These are phyloP conservation scores for Paraplagusia blochii DNA, from an alignment of 2,113 vertebrate genomes.

Conservation along the genomic window DNA sequence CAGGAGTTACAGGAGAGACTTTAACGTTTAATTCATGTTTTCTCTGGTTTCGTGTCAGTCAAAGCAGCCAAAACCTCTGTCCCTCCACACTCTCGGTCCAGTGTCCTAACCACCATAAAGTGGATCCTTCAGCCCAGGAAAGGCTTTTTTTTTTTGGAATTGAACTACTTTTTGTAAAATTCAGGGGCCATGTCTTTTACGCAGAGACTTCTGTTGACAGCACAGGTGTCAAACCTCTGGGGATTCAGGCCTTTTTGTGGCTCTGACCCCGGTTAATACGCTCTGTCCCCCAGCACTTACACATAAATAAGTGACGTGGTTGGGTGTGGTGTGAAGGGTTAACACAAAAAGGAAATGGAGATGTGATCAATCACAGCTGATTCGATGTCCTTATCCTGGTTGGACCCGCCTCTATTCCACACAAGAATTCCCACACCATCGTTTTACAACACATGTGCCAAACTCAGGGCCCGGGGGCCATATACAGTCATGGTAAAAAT, in stretches of 20 bases:
- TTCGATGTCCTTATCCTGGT: constrained; percentile 52
- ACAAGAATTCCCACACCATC: too few species aligned
- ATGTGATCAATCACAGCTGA: constrained; percentile 56
- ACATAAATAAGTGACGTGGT: constrained; percentile 41
- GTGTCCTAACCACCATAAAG: neutral
- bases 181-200: too few species aligned
- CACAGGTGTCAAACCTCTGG: constrained; percentile 40
- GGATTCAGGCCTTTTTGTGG: constrained; percentile 34
- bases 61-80: neutral
- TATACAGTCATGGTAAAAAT: too few species aligned
- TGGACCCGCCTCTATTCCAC: constrained; percentile 21
- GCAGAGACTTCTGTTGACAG: constrained; percentile 5
- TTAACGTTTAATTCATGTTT: neutral
- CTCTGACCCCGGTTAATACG: constrained; percentile 53
- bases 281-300: constrained; percentile 33
- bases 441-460: too few species aligned
- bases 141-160: too few species aligned
- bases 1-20: neutral
- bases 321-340: neutral
- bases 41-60: neutral
- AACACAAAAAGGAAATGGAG: constrained; percentile 41
- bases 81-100: neutral
- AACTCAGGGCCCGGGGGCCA: too few species aligned
- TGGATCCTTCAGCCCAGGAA: too few species aligned
- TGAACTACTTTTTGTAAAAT: too few species aligned